Evolutionary conservation across 1,140 invertebrate genomes (phyloP).

Genomic region (Periplaneta americana): DNA sequence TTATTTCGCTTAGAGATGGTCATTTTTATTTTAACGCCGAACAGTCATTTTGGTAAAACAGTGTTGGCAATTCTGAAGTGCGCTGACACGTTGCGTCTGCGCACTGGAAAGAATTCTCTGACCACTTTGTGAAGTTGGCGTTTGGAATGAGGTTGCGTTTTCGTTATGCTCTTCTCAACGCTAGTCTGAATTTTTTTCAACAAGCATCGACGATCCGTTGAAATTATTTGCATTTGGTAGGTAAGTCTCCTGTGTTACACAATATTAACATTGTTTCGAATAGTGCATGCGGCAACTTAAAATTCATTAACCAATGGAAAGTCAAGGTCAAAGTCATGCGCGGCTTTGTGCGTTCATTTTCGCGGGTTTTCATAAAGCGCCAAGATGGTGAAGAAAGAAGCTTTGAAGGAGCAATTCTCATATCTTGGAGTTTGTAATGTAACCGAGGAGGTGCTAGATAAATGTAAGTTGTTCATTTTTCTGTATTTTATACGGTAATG

Average conservation of each 20-base stretch:
- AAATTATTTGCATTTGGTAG: background rate
- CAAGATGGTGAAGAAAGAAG: conserved; percentile 31
- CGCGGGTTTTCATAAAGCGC: background rate
- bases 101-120: background rate
- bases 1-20: too few species aligned
- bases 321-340: background rate
- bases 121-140: background rate
- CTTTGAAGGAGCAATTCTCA: conserved; percentile 29
- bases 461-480: conserved; percentile 32
- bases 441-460: conserved; percentile 27
- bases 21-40: too few species aligned
- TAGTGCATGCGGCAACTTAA: background rate
- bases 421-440: conserved; percentile 27
- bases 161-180: background rate
- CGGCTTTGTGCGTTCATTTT: background rate
- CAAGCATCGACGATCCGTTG: background rate
- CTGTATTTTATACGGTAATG: background rate
- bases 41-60: too few species aligned
- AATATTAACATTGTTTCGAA: background rate
- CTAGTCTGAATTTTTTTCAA: background rate
- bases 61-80: too few species aligned
- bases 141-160: background rate
- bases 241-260: background rate
- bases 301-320: background rate
- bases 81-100: background rate